phyloP scores from a whole-genome alignment of 2,113 vertebrate species.

The Fulmarus glacialis region DNA sequence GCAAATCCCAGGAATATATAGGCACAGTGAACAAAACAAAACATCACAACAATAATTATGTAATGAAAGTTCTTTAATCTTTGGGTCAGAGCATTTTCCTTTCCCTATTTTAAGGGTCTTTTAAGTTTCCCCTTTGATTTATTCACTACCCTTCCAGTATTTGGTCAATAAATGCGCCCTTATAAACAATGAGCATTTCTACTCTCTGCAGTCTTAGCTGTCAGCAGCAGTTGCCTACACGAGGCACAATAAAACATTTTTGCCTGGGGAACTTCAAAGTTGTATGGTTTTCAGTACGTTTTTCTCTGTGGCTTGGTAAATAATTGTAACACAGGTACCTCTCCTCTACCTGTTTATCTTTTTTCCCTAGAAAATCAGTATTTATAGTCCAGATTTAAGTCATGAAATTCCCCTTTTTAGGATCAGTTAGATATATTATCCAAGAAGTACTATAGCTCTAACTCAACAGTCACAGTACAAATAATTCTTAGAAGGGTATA shows the following conservation, averaged over 20 bases:
- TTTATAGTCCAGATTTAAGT: background rate
- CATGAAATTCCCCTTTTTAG: background rate
- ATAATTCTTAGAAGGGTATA: background rate
- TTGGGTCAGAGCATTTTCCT: background rate
- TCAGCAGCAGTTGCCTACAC: background rate
- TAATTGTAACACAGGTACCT: background rate
- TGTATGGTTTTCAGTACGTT: background rate
- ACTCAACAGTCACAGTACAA: background rate
- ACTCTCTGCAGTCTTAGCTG: background rate
- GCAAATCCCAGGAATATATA: background rate
- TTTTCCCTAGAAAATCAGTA: background rate
- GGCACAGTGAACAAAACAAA: background rate
- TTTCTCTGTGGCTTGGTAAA: background rate
- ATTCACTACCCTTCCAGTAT: background rate
- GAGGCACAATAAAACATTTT: background rate
- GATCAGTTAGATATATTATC: background rate
- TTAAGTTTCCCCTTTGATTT: background rate
- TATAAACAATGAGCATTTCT: background rate
- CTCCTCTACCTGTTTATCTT: background rate
- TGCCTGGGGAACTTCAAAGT: background rate
- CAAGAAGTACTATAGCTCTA: background rate
- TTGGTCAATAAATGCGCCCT: background rate
- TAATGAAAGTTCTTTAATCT: background rate
- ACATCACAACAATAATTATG: background rate
- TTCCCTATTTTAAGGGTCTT: background rate